Base-by-base conservation (phyloP, 2,113 vertebrate species). In the Struthio camelus region DNA sequence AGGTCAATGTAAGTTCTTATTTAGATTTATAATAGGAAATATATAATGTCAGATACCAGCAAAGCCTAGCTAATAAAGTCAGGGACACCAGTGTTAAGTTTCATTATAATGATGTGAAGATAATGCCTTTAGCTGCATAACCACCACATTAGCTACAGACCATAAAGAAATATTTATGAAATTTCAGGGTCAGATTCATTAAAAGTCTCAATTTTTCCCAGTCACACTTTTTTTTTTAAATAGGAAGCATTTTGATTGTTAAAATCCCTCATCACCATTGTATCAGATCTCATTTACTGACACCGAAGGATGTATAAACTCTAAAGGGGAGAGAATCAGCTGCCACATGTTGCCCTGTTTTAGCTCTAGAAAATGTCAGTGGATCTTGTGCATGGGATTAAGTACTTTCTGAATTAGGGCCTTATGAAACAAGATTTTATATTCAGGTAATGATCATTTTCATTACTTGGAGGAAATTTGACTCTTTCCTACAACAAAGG, bases 1-100 rank as follows among this genome's bases (percentile, higher is more conserved):
- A 98, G 98, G 97, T 98, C 98, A 98, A 76, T 97, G 93, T 96
- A 97, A 98, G 97, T 98, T 98, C 97, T 97, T 97, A 96, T 98
- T 98, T 98, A 97, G 97, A 98, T 97, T 97, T 98, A 97, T 97
- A 97, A 95, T 98, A 96, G 96, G 97, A 98, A 98, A 97, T 97
- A 95, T 87, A 95, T 96, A 97, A 97, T 51, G 65, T 91, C 94
- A 89, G 88, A 97, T 95, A 97, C 78, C 87, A 90, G 38, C 81
- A 96, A 95, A 92, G 91, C 89, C 93, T 92, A 86, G 94, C 89
- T 87, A 94, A 95, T 94, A 97, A 97, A 96, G 95, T 95, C 95
- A 95, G 94, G 96, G 88, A 72, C 93, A 73, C 80, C 80, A 92
- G 97, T 96, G 95, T 98, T 97, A 94, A 89, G 95, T 98, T 98